These are phyloP conservation scores for Gallinago paraguaiae DNA, from an alignment of 2,113 vertebrate genomes.

Conservation along the genomic window DNA sequence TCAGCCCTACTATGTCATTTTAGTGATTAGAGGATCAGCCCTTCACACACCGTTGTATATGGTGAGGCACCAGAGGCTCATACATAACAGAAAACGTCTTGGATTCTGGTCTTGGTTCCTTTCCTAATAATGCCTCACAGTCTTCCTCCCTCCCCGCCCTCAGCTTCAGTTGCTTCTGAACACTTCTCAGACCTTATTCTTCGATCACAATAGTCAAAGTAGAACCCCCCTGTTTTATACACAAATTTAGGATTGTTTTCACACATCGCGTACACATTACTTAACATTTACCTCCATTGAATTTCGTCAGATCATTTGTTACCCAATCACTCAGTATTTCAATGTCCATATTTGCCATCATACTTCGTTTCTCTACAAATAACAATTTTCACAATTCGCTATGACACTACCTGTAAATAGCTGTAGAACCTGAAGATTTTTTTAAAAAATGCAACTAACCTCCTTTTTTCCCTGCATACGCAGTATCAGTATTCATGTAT, in stretches of 20 bases:
- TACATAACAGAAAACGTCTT: not conserved
- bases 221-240: not conserved
- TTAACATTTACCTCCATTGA: not conserved
- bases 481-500: not conserved
- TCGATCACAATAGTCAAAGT: not conserved
- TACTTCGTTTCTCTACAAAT: not conserved
- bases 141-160: accelerated
- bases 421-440: not conserved
- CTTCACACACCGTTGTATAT: not conserved
- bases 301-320: not conserved
- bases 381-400: not conserved
- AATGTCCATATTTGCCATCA: not conserved
- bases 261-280: not conserved
- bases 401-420: not conserved
- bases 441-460: not conserved
- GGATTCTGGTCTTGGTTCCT: not conserved
- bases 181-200: not conserved
- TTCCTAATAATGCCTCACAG: not conserved
- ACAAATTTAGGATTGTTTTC: not conserved
- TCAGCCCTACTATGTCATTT: not conserved
- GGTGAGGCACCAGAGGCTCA: not conserved
- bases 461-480: not conserved
- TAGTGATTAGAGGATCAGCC: not conserved
- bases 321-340: not conserved
- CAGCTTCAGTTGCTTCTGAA: not conserved